Percentiles rank a stretch among this genome's conserved stretches.
phyloP scores from a whole-genome alignment of 2,888 invertebrate species.

The Drosophila eohydei region DNA sequence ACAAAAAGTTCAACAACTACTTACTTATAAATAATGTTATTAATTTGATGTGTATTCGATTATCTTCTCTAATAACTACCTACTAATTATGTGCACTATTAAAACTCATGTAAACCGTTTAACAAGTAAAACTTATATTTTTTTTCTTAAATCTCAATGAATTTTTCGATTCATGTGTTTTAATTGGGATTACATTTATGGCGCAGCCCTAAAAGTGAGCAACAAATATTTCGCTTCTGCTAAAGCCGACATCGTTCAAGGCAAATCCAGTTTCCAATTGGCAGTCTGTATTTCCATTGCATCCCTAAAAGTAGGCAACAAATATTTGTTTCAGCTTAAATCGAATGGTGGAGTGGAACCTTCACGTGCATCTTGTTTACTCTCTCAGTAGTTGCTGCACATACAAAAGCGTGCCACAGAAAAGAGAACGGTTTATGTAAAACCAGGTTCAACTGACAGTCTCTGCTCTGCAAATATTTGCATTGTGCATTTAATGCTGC shows the following conservation, averaged over 20 bases:
- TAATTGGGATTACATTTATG: not conserved
- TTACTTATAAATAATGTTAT: slow-evolving; percentile 46
- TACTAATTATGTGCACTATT: slow-evolving; percentile 61
- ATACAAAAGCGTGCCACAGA: rapidly evolving
- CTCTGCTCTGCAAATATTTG: not conserved
- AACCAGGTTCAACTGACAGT: not conserved
- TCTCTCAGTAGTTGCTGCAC: not conserved
- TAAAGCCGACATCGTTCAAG: too few relatives aligned
- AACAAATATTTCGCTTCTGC: not conserved
- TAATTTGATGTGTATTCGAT: slow-evolving; percentile 59
- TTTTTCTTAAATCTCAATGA: not conserved
- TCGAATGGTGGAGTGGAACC: not conserved
- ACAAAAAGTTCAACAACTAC: slow-evolving; percentile 34
- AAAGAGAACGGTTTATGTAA: not conserved
- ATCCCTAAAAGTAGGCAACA: slow-evolving; percentile 1
- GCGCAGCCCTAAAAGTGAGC: not conserved
- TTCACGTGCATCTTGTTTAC: not conserved
- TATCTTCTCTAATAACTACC: slow-evolving; percentile 67
- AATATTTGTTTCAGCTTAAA: not conserved
- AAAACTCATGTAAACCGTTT: slow-evolving; percentile 58
- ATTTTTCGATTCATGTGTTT: not conserved
- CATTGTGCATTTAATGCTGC: not conserved
- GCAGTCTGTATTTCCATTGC: too few relatives aligned
- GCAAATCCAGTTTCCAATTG: too few relatives aligned
- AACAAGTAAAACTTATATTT: slow-evolving; percentile 22